A percentile compares a stretch with the other conserved stretches of the same genome.
These are phyloP conservation scores for Pseudeuparius sepicola DNA, from an alignment of 2,888 invertebrate species.

Conservation along the genomic window DNA sequence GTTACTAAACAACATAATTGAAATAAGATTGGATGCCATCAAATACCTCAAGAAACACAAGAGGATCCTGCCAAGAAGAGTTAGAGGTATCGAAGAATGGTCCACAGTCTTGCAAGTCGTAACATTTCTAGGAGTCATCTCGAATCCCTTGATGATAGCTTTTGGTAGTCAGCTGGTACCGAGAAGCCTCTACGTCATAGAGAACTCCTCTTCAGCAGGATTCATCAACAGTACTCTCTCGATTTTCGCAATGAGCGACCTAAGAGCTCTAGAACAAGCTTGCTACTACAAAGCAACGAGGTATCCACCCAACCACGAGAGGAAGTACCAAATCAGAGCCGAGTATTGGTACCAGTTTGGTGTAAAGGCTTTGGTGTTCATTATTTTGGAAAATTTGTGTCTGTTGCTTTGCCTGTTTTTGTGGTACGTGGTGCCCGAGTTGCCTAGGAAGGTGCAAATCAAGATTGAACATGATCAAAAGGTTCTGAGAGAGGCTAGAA, in stretches of 20 bases:
- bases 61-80: constrained; percentile 22
- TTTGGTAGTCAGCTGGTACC: constrained; percentile 27
- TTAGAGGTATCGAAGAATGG: constrained; percentile 25
- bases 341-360: constrained; percentile 49
- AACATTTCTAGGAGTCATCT: constrained; percentile 23
- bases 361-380: constrained; percentile 46
- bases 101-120: constrained; percentile 22
- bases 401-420: constrained; percentile 14
- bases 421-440: constrained; percentile 12
- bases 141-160: constrained; percentile 29
- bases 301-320: constrained; percentile 26
- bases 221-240: constrained; percentile 25
- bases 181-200: constrained; percentile 20
- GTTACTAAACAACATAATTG: constrained; percentile 50
- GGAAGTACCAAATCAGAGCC: constrained; percentile 36
- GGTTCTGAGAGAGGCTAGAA: constrained; percentile 16
- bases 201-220: constrained; percentile 16
- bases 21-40: too few relatives aligned
- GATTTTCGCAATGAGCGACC: constrained; percentile 23
- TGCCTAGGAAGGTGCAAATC: constrained; percentile 15
- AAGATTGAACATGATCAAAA: constrained; percentile 15
- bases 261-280: not conserved
- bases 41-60: constrained; percentile 21
- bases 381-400: constrained; percentile 42
- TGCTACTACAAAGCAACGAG: constrained; percentile 38